Conservation (phyloP, 2,888 invertebrate species). For the Tetranychus truncatus region DNA sequence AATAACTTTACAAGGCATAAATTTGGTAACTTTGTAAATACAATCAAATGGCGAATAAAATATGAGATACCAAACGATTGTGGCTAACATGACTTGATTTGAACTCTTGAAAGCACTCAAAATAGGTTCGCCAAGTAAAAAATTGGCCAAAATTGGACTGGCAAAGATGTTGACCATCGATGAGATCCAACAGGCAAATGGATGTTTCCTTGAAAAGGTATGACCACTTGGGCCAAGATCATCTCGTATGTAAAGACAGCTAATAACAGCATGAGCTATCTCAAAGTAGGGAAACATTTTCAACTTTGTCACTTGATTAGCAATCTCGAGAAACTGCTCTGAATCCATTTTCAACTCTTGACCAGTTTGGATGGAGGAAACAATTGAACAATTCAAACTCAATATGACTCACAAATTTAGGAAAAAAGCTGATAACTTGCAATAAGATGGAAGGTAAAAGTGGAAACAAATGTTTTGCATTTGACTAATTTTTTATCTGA, state of each 20-base stretch:
- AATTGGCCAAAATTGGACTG: slow-evolving; percentile 86
- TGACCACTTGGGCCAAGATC: slow-evolving; percentile 69
- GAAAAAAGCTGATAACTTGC: too few species aligned
- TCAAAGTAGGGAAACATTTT: slow-evolving; percentile 99
- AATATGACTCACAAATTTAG: too few species aligned
- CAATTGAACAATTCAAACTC: too few species aligned
- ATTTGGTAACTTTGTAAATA: slow-evolving; percentile 84
- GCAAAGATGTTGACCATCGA: slow-evolving; percentile 96
- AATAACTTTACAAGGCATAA: slow-evolving; percentile 73
- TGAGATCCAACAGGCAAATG: slow-evolving; percentile 89
- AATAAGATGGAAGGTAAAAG: too few species aligned
- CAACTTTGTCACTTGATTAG: slow-evolving; percentile 92
- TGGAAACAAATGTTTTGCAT: too few species aligned
- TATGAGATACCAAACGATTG: slow-evolving; percentile 77
- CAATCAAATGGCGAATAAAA: slow-evolving; percentile 97
- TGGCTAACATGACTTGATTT: slow-evolving; percentile 73
- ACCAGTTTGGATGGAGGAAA: too few species aligned
- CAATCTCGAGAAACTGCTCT: slow-evolving; percentile 88
- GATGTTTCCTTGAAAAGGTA: slow-evolving; percentile 86
- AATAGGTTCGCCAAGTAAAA: slow-evolving; percentile 84
- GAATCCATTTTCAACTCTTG: slow-evolving; percentile 52
- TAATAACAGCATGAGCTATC: slow-evolving; percentile 83
- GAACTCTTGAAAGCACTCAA: slow-evolving; percentile 87
- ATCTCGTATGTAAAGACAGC: slow-evolving; percentile 82
- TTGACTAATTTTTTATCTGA: too few species aligned